phyloP scores from a whole-genome alignment of 2,113 vertebrate genomes.

The Tonatia bakeri region DNA sequence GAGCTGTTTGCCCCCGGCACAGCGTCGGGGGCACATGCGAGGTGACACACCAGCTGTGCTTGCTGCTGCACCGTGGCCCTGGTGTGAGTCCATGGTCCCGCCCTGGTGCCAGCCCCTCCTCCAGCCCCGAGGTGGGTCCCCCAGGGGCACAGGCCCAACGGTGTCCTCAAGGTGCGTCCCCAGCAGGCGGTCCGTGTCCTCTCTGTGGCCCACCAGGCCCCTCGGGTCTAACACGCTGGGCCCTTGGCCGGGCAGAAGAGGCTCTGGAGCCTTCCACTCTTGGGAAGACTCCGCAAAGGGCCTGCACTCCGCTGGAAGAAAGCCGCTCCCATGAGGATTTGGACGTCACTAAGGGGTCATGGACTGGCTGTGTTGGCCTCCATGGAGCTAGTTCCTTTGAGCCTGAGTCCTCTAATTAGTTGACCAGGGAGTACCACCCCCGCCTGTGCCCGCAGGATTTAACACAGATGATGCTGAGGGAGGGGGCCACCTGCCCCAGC shows the following conservation, averaged over 20 bases:
- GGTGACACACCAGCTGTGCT: rapidly evolving
- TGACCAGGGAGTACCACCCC: neutral
- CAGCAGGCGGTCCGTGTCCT: rapidly evolving
- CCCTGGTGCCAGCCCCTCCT: neutral
- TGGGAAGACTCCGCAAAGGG: too few relatives aligned
- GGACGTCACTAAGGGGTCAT: neutral
- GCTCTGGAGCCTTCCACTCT: neutral
- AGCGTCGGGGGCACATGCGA: rapidly evolving
- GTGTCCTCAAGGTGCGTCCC: neutral
- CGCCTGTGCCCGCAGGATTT: neutral
- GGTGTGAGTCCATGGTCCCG: rapidly evolving
- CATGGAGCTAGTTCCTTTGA: neutral
- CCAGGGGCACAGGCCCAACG: rapidly evolving
- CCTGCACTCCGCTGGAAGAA: neutral
- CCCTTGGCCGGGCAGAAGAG: neutral
- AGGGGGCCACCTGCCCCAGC: too few relatives aligned
- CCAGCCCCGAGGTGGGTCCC: rapidly evolving
- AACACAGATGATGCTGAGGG: neutral
- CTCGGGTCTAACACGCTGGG: too few relatives aligned
- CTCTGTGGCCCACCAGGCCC: too few relatives aligned
- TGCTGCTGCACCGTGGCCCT: rapidly evolving
- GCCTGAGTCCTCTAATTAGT: neutral
- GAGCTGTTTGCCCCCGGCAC: rapidly evolving
- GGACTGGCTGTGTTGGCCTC: neutral
- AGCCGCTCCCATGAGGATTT: neutral